Conservation (phyloP, 1,140 invertebrate genomes). For the Listronotus oregonensis region DNA sequence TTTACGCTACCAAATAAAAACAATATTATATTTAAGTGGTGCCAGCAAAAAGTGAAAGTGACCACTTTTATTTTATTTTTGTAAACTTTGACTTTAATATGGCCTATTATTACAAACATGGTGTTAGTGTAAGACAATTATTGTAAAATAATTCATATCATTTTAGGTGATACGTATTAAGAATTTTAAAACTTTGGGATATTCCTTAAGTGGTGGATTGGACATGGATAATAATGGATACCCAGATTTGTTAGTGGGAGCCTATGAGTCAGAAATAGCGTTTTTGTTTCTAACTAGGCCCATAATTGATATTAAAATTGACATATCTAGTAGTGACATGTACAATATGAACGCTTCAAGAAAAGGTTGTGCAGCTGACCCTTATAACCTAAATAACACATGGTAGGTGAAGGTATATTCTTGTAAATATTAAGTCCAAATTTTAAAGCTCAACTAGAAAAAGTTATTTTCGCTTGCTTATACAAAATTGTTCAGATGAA, state of each 20-base stretch:
- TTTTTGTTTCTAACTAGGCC: conserved; percentile 78
- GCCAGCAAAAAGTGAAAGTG: too few species aligned
- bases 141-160: not conserved
- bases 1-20: too few species aligned
- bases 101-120: too few species aligned
- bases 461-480: too few species aligned
- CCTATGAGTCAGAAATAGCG: conserved; percentile 79
- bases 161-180: conserved; percentile 32
- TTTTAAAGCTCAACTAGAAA: too few species aligned
- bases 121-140: not conserved
- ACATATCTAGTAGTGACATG: conserved; percentile 61
- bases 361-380: conserved; percentile 71
- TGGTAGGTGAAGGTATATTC: conserved; percentile 62
- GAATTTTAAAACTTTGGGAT: conserved; percentile 79
- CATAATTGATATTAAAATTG: conserved; percentile 83
- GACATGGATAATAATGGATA: conserved; percentile 93
- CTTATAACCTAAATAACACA: conserved; percentile 66
- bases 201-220: conserved; percentile 84
- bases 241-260: conserved; percentile 88
- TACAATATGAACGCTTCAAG: conserved; percentile 81
- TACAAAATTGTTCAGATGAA: too few species aligned
- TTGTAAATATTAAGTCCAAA: too few species aligned
- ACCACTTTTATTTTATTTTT: too few species aligned
- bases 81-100: too few species aligned
- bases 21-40: too few species aligned